Percentiles rank a stretch among this genome's conserved stretches.
Conservation (phyloP, 2,888 invertebrate genomes). For the Alloscopus bannaensis region DNA sequence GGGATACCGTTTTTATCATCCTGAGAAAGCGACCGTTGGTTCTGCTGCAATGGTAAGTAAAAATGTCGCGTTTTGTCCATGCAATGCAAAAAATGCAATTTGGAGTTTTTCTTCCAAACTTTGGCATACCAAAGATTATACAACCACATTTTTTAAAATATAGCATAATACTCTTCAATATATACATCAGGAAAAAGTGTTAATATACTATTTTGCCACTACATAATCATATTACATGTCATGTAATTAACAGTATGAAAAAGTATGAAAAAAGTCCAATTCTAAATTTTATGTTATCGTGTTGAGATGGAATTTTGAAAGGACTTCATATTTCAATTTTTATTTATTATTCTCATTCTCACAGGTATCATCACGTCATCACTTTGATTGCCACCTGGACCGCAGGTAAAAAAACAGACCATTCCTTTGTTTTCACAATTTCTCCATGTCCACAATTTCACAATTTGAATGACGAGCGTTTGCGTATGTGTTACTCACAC, state of each 20-base stretch:
- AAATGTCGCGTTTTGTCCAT: too few species aligned
- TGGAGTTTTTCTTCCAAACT: too few species aligned
- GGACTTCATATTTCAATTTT: neutral
- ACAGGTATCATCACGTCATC: conserved; percentile 51
- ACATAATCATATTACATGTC: too few species aligned
- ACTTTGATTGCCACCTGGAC: conserved; percentile 46
- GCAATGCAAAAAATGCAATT: neutral
- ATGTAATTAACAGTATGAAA: too few species aligned
- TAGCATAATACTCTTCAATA: too few species aligned
- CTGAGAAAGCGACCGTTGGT: conserved; percentile 41
- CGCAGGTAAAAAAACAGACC: conserved; percentile 2
- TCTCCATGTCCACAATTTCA: neutral
- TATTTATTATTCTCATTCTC: neutral
- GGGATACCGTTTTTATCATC: conserved; percentile 55
- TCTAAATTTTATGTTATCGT: neutral
- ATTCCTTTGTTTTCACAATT: neutral
- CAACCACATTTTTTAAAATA: too few species aligned
- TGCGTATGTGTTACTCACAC: too few species aligned
- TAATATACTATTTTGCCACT: too few species aligned
- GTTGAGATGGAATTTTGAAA: neutral
- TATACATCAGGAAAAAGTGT: too few species aligned
- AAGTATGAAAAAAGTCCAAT: too few species aligned
- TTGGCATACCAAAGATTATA: too few species aligned
- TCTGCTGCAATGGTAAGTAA: conserved; percentile 52
- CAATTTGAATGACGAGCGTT: too few species aligned